Conservation (phyloP, 2,797 vertebrate species). For the Mormyrops attenuatus region DNA sequence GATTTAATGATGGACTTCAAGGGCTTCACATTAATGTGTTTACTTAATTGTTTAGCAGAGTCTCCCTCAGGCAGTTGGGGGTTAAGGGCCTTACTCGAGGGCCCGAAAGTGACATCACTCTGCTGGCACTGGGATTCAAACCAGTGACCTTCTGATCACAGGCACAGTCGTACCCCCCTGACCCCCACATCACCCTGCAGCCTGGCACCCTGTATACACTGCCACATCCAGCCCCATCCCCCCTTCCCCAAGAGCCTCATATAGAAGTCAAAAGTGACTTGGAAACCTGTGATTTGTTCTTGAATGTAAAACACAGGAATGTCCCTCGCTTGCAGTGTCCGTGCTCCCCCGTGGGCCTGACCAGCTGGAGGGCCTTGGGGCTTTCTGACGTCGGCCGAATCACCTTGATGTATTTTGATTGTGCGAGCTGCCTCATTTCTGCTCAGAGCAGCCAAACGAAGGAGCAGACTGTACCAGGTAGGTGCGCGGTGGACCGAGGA, state of each 20-base stretch:
- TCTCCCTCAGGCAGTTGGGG: not conserved
- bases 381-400: no score
- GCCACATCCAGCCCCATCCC: not conserved
- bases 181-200: not conserved
- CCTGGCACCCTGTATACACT: not conserved
- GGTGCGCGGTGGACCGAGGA: not conserved
- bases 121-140: not conserved
- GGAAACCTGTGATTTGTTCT: not conserved
- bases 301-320: not conserved
- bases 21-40: not conserved
- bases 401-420: not conserved
- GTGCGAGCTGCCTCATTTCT: not conserved
- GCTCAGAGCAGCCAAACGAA: not conserved
- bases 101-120: not conserved
- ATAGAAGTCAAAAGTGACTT: not conserved
- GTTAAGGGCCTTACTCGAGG: not conserved
- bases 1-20: not conserved
- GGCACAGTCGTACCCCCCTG: not conserved
- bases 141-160: not conserved
- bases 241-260: not conserved
- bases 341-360: not conserved
- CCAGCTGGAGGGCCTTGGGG: not conserved
- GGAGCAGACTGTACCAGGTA: not conserved
- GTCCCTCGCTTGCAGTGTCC: not conserved
- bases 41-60: not conserved